phyloP scores from a whole-genome alignment of 2,888 invertebrate species.

The Athetis lepigone region DNA sequence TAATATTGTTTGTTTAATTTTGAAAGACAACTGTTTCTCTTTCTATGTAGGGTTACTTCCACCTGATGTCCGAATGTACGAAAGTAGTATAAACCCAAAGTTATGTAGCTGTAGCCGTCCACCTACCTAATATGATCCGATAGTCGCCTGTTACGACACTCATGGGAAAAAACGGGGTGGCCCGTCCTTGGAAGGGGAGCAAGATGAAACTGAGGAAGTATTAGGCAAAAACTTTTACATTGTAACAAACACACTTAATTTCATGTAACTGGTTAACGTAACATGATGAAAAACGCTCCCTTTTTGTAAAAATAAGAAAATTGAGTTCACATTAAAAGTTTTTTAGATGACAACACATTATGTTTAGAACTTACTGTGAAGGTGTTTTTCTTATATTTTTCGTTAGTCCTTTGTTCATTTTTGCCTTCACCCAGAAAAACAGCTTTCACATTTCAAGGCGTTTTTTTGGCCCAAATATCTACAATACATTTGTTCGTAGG shows the following conservation, averaged over 20 bases:
- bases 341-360: not conserved
- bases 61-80: slow-evolving; percentile 26
- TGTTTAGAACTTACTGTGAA: slow-evolving; percentile 5
- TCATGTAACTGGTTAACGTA: slow-evolving; percentile 5
- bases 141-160: slow-evolving; percentile 29
- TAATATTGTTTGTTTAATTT: not conserved
- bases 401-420: slow-evolving; percentile 26
- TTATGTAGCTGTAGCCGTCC: slow-evolving; percentile 30
- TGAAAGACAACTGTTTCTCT: not conserved
- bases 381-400: slow-evolving; percentile 23
- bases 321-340: not conserved
- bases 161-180: slow-evolving; percentile 52
- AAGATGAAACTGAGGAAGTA: slow-evolving; percentile 35
- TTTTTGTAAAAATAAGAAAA: not conserved
- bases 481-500: slow-evolving; percentile 2
- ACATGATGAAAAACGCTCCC: slow-evolving; percentile 1
- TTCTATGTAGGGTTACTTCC: not conserved
- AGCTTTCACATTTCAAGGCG: slow-evolving; percentile 32
- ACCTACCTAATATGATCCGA: slow-evolving; percentile 40
- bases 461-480: slow-evolving; percentile 15
- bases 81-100: not conserved
- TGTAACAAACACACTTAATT: slow-evolving; percentile 14
- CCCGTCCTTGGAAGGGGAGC: slow-evolving; percentile 28
- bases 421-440: slow-evolving; percentile 27
- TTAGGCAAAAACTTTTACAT: slow-evolving; percentile 20